A percentile compares a stretch with the other conserved stretches of the same genome.
phyloP scores from a whole-genome alignment of 1,140 invertebrate species.

The Zaprionus ornatus region DNA sequence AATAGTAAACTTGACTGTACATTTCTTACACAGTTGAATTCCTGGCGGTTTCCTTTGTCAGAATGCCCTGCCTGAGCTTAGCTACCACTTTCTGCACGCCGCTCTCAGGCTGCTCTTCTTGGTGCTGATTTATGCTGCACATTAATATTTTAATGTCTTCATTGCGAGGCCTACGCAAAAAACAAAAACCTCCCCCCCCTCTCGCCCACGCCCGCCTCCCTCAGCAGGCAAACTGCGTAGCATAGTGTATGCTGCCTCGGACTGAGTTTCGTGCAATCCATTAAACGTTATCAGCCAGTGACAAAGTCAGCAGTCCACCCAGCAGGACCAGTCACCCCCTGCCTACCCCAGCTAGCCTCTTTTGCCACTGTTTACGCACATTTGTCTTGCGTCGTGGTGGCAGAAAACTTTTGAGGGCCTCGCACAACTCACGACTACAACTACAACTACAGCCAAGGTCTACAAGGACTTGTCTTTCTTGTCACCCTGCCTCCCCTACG shows the following conservation, averaged over 20 bases:
- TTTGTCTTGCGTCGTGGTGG: constrained; percentile 56
- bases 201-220: neutral
- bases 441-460: constrained; percentile 38
- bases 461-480: constrained; percentile 31
- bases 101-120: neutral
- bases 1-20: too few species aligned
- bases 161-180: constrained; percentile 62
- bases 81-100: constrained; percentile 6
- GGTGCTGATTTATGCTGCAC: constrained; percentile 73
- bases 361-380: constrained; percentile 60
- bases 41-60: neutral
- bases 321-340: constrained; percentile 14
- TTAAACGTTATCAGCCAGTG: constrained; percentile 78
- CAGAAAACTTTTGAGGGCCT: constrained; percentile 56
- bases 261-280: constrained; percentile 63
- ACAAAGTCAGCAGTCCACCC: constrained; percentile 57
- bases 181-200: constrained; percentile 47
- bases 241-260: constrained; percentile 7
- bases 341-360: neutral
- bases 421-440: constrained; percentile 43
- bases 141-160: constrained; percentile 83
- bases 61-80: constrained; percentile 10
- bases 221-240: neutral
- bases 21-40: neutral
- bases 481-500: constrained; percentile 30